Evolutionary conservation across 2,888 invertebrate genomes (phyloP), one percentile per base, ranked within the genome.

Genomic region (Lithophane leautieri): DNA sequence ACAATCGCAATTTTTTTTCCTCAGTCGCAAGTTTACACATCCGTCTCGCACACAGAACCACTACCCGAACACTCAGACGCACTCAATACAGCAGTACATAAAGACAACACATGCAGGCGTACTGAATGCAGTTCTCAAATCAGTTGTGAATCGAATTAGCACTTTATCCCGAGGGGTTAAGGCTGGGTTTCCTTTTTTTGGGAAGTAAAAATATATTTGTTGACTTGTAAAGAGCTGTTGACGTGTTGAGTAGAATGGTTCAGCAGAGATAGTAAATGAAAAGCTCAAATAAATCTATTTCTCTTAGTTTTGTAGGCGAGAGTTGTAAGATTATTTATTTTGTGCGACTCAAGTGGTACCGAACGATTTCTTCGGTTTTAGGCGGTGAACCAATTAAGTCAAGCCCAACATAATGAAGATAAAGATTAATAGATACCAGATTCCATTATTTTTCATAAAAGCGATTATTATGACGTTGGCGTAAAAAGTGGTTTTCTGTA

Each of bases 11-110:
- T 9, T 40, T 44, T 0, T 0, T 0, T 6, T 9, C 4, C 9
- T 63, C 14, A 61, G 47, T 58, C 73, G 83, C 70, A 85, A 70
- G 83, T 85, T 66, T 85, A 63, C 34, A 19, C 60, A 42, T 11
- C 3, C 11, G 3, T 63, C 16, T 67, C 66, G 40, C 74, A 58
- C 47, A 78, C 70, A 73, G 54, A 73, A 76, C 70, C 75, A 79
- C 78, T 58, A 78, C 79, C 73, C 81, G 68, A 85, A 86, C 84
- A 89, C 91, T 91, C 90, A 92, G 90, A 91, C 92, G 72, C 87
- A 89, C 92, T 92, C 81, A 76, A 81, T 76, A 72, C 52, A 70
- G 66, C 79, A 78, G 74, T 81, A 82, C 79, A 85, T 89, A 89
- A 83, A 82, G 66, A 84, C 79, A 84, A 79, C 80, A 82, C 81